These are phyloP conservation scores for Drosophila eohydei DNA, from an alignment of 2,888 invertebrate species.

Conservation along the genomic window DNA sequence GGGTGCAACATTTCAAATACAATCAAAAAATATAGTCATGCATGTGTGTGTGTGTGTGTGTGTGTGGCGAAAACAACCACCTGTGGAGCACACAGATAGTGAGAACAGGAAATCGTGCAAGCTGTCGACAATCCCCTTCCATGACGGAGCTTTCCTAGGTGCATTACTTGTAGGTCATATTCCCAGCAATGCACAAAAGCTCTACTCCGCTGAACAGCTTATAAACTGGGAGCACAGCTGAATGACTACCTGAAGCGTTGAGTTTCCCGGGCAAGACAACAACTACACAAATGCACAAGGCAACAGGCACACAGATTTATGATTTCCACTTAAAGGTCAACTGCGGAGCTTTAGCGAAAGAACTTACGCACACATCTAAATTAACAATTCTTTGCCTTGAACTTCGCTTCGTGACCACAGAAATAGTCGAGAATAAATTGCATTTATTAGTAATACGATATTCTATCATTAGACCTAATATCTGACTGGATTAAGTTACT, in stretches of 20 bases:
- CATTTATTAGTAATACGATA: too few species aligned
- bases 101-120: slow-evolving; percentile 33
- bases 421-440: background rate
- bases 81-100: slow-evolving; percentile 29
- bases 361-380: background rate
- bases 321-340: slow-evolving; percentile 18
- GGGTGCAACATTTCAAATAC: slow-evolving; percentile 25
- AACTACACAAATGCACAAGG: background rate
- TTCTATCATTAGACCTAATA: too few species aligned
- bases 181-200: slow-evolving; percentile 32
- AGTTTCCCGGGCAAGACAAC: background rate
- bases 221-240: background rate
- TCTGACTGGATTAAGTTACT: too few species aligned
- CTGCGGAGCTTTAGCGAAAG: background rate
- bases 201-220: slow-evolving; percentile 3
- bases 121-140: slow-evolving; percentile 8
- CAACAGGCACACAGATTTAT: background rate
- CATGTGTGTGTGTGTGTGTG: background rate
- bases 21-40: background rate
- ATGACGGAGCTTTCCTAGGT: slow-evolving; percentile 36
- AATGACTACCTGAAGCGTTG: background rate
- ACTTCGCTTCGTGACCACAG: background rate
- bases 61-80: slow-evolving; percentile 41
- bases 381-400: background rate
- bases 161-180: slow-evolving; percentile 7